Base-by-base conservation (phyloP, 2,888 invertebrate genomes). In the Cheilosia urbana region DNA sequence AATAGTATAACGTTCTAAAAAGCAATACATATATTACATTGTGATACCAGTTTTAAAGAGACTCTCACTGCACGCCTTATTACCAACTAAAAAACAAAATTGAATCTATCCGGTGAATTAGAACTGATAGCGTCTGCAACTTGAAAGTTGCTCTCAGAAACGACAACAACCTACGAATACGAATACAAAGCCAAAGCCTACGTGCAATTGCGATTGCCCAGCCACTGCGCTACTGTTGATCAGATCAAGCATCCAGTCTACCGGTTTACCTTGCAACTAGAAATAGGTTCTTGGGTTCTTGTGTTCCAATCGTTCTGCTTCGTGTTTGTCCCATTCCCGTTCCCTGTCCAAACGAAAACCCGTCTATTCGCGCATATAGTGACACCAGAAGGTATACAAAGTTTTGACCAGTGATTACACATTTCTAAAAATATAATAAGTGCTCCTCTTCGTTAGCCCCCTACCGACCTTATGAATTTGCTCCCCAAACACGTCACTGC, bases 221-320 rank as follows among this genome's bases (percentile, higher is more conserved):
- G 57, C 45, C 21, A 47, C 45, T 69, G 65, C 53, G 66, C 77
- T 82, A 77, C 72, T 73, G 78, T 69, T 78, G 40, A 47, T 49
- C 77, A 68, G 40, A 53, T 49, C 77, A 68, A 76, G 57, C 45
- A 72, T 72, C 76, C 72, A 77, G 49, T 69, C 73, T 87, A 87
- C 87, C 82, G 87, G 87, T 87, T 87, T 82, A 65, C 87, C 87
- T 87, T 87, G 87, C 81, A 82, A 73, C 87, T 81, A 71, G 80
- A 71, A 80, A 75, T 80, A 69, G 65, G 84, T 66, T 84, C 69
- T 76, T 76, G 75, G 65, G 84, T 66, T 84, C 69, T 76, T 76
- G 75, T 76, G 34, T 66, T 69, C 66, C 63, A 76, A 63, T 60
- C 24, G 63, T 65, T 72, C 69, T 78, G 71, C 78, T 71, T 72